A percentile compares a stretch with the other conserved stretches of the same genome.
Evolutionary conservation across 2,888 invertebrate species (phyloP).

Genomic region (Eulithis prunata): DNA sequence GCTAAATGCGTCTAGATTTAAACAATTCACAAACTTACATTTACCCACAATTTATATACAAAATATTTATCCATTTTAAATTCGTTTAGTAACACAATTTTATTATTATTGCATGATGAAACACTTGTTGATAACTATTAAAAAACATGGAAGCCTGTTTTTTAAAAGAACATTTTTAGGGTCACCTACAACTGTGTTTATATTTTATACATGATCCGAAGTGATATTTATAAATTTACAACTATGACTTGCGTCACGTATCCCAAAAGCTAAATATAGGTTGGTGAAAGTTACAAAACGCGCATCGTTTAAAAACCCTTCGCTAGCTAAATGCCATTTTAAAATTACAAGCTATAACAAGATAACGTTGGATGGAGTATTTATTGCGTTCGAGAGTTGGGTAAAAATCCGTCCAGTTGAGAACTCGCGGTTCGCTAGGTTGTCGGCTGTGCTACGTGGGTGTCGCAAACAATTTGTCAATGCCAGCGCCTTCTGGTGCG

Average conservation of each 20-base stretch:
- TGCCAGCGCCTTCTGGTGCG: constrained; percentile 61
- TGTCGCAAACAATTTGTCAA: constrained; percentile 68
- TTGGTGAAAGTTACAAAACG: neutral
- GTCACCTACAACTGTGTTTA: neutral
- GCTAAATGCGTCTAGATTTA: constrained; percentile 12
- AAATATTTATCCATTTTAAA: constrained; percentile 1
- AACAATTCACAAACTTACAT: constrained; percentile 5
- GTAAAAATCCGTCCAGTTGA: constrained; percentile 31
- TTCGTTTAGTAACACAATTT: constrained; percentile 1
- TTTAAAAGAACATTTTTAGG: neutral
- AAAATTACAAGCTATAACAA: constrained; percentile 9
- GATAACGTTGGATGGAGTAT: neutral
- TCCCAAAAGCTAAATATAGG: neutral
- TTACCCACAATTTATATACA: neutral
- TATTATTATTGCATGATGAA: neutral
- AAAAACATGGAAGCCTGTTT: neutral
- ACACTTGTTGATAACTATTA: neutral
- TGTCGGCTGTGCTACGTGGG: constrained; percentile 58
- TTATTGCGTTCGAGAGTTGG: neutral
- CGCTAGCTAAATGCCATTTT: constrained; percentile 21
- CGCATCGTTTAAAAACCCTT: constrained; percentile 3
- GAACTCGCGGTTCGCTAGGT: constrained; percentile 7
- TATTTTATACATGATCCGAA: neutral
- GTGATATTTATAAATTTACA: neutral
- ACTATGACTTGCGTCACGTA: neutral